Conservation (phyloP, 2,888 invertebrate species). For the Beris morrisii region DNA sequence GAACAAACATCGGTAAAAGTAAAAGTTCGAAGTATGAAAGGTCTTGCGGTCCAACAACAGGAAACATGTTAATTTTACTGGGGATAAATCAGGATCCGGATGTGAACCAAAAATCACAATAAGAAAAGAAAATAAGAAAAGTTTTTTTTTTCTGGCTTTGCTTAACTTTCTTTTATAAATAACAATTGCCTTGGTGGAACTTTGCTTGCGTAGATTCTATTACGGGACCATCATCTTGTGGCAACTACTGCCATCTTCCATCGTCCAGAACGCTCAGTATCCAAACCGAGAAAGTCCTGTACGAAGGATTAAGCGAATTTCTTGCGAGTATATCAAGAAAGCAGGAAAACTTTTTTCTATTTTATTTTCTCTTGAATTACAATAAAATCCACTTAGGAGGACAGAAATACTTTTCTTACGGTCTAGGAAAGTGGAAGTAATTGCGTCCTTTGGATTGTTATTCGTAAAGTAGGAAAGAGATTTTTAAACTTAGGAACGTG, state of each 20-base stretch:
- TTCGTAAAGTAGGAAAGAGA: conserved; percentile 22
- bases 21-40: conserved; percentile 15
- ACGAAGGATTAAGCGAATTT: conserved; percentile 24
- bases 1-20: conserved; percentile 18
- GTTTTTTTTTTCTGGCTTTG: conserved; percentile 18
- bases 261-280: neutral
- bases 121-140: conserved; percentile 5
- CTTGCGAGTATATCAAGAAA: conserved; percentile 4
- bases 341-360: conserved; percentile 23
- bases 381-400: conserved; percentile 39
- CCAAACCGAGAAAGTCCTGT: neutral
- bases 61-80: conserved; percentile 27
- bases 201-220: conserved; percentile 24
- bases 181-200: conserved; percentile 27
- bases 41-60: conserved; percentile 20
- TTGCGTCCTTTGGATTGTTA: conserved; percentile 31
- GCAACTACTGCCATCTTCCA: conserved; percentile 18
- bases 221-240: conserved; percentile 27
- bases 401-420: conserved; percentile 30
- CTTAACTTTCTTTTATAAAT: conserved; percentile 26
- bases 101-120: conserved; percentile 19
- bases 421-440: conserved; percentile 31
- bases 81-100: conserved; percentile 8
- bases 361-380: conserved; percentile 33
- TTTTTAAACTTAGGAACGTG: conserved; percentile 2